Evolutionary conservation across 2,797 vertebrate species (phyloP), one percentile per base, ranked within the genome.

Genomic region (Enteromius treurensis): DNA sequence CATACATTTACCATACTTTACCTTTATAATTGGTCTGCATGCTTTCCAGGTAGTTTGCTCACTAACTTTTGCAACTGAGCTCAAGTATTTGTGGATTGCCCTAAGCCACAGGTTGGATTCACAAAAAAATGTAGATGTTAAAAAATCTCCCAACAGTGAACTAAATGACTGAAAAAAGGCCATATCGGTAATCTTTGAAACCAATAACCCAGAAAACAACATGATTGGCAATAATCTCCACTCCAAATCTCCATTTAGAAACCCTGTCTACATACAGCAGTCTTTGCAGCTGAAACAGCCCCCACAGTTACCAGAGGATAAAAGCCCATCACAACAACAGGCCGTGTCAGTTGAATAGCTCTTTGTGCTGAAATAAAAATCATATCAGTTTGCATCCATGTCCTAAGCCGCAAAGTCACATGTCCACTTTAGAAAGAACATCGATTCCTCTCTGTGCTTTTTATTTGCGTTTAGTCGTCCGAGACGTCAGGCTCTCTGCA

Each of bases 391-490:
- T 60, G 49, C 73, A 19, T 77, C 62, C 5, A 0, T 68, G 51
- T 69, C 37, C 51, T 69, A 68, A 77, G n/a, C 47, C 3, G 29
- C 34, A 42, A 65, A 69, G 73, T 77, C 73, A 82, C 37, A 45
- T 2, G 37, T 83, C 74, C 64, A 19, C 62, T 58, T 68, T 68
- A 19, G 49, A 55, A 53, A 26, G 49, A 68, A 76, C 37, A 5
- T 3, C 13, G 8, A 77, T 69, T 83, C 74, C 34, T 34, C 51
- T 69, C 51, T 29, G 23, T 10, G 64, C 81, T 60, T 77, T 83
- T 83, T 76, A 83, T 83, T 69, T 69, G 64, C 21, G 51, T 83
- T 47, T 69, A 60, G 62, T 77, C 49, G 2, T 83, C 47, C 53
- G 51, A 42, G 58, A 76, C 73, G 13, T 47, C 40, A 11, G 64